These are phyloP conservation scores for Mirounga angustirostris DNA, from an alignment of 2,113 vertebrate genomes.

Conservation along the genomic window DNA sequence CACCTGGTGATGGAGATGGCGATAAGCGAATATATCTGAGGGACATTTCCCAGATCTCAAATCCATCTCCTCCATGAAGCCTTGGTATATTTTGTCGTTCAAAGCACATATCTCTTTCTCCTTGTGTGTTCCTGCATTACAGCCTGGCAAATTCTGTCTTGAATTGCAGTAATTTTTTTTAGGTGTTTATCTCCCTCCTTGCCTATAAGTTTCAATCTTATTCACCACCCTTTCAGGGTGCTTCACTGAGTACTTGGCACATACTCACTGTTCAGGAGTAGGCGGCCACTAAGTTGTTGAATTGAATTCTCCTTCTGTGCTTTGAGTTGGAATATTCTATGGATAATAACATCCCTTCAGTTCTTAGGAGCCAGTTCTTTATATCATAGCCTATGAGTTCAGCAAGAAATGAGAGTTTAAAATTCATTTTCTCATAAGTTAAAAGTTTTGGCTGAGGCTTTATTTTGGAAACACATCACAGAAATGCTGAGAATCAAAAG, in stretches of 20 bases:
- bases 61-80: neutral
- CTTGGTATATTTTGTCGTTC: neutral
- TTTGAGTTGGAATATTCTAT: neutral
- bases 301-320: neutral
- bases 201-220: neutral
- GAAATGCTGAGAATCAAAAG: conserved; percentile 14
- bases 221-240: neutral
- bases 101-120: neutral
- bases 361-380: neutral
- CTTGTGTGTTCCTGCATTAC: neutral
- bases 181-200: neutral
- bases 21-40: neutral
- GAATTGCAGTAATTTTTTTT: neutral
- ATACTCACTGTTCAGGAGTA: neutral
- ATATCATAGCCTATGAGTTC: neutral
- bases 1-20: neutral
- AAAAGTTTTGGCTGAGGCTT: conserved; percentile 16
- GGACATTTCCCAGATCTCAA: neutral
- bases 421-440: conserved; percentile 7
- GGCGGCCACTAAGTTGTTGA: neutral
- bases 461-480: conserved; percentile 46
- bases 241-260: neutral
- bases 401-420: conserved; percentile 4
- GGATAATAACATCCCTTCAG: neutral
- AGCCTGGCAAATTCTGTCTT: neutral